Evolutionary conservation across 2,113 vertebrate species (phyloP).

Genomic region (Aramus guarauna): DNA sequence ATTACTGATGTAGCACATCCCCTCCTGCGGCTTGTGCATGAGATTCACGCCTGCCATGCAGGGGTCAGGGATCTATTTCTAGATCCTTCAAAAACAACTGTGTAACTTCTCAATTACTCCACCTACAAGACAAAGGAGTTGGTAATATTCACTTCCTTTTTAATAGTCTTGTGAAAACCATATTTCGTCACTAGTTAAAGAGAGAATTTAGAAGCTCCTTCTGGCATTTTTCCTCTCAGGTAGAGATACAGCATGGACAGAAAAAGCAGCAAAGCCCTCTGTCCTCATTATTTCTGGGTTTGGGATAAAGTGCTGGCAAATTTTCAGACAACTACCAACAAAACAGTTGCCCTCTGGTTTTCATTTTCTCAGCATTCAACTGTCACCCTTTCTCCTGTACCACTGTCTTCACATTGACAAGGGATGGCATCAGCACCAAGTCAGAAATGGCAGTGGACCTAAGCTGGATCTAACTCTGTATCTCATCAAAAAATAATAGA

Average conservation of each 20-base stretch:
- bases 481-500: neutral
- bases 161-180: rapidly evolving
- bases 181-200: neutral
- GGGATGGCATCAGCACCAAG: neutral
- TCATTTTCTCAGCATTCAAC: neutral
- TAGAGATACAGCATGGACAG: neutral
- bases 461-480: neutral
- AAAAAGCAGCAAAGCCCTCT: neutral
- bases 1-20: neutral
- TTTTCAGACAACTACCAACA: neutral
- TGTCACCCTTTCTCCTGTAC: neutral
- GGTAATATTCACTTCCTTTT: neutral
- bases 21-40: neutral
- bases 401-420: neutral
- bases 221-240: neutral
- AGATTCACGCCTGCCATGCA: neutral
- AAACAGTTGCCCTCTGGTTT: neutral
- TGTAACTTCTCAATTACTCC: neutral
- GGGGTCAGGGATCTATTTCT: neutral
- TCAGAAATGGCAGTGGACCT: neutral
- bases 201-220: neutral
- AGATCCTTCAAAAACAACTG: neutral
- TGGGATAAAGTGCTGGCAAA: neutral
- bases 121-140: rapidly evolving
- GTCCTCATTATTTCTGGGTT: neutral